phyloP scores from a whole-genome alignment of 2,797 vertebrate species.

The Sebastes wilsoni region DNA sequence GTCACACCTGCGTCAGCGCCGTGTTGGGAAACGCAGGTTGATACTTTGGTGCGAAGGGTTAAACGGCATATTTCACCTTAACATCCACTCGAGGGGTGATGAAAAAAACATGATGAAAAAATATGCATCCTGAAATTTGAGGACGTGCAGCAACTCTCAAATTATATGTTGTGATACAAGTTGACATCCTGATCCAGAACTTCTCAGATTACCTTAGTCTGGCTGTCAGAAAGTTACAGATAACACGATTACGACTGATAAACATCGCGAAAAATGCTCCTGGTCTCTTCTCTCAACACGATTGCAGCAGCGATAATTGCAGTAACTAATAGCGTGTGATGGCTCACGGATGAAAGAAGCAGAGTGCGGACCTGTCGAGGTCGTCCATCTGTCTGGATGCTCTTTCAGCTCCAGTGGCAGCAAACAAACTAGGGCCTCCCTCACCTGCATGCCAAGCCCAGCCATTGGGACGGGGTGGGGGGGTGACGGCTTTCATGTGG shows the following conservation, averaged over 20 bases:
- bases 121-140: background rate
- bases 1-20: background rate
- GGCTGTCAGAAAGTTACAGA: constrained; percentile 17
- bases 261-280: constrained; percentile 3
- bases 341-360: constrained; percentile 15
- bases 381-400: constrained; percentile 66
- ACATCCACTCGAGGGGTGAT: background rate
- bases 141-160: background rate
- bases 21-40: background rate
- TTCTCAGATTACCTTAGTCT: constrained; percentile 3
- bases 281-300: background rate
- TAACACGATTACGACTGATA: constrained; percentile 21
- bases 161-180: constrained; percentile 10
- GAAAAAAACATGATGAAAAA: background rate
- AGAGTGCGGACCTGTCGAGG: constrained; percentile 34
- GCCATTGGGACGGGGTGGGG: constrained; percentile 25
- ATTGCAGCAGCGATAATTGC: constrained; percentile 39
- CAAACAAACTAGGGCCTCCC: constrained; percentile 71
- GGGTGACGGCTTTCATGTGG: constrained; percentile 68
- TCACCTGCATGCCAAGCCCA: constrained; percentile 69
- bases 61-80: background rate
- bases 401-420: constrained; percentile 68
- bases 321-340: constrained; percentile 55
- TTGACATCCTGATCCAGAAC: background rate
- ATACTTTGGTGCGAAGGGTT: background rate